Base-by-base conservation (phyloP, 2,113 vertebrate genomes). In the Caloenas nicobarica region DNA sequence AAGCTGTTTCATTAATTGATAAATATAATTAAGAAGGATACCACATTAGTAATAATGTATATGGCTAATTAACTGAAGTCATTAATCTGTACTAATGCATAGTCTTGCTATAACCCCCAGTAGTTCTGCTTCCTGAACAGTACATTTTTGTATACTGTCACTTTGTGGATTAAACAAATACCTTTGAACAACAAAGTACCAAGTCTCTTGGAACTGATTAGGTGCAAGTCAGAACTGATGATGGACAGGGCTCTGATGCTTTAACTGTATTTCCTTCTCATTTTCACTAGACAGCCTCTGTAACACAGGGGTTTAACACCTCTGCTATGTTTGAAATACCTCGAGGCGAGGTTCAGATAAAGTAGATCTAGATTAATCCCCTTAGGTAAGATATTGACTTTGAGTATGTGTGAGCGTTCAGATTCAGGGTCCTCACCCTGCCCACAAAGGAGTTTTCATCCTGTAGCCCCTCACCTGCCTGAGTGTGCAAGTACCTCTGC, bases 1-100 rank as follows among this genome's bases (percentile, higher is more conserved):
- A 94, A 95, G 28, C 88, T 92, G 86, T 89, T 95, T 93, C 90
- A 89, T 96, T 97, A 96, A 97, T 97, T 98, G 96, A 97, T 97
- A 97, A 98, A 97, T 93, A 94, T 94, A 97, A 97, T 97, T 93
- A 96, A 94, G 85, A 93, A 88, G 96, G 88, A 70, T 88, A 89
- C n/a, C 61, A 79, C 91, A 97, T 98, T 96, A 97, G 82, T 96
- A 93, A 96, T 95, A 91, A 93, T 97, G 98, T 97, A 95, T 88
- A 97, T 93, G 96, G 96, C 53, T 96, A 96, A 97, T 98, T 98
- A 98, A 93, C 85, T 88, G 53, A 53, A 53, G 68, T 86, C 54
- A 87, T 71, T 95, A 91, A 80, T 96, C 95, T 74, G 73, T 68
- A 74, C 69, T 93, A 91, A 95, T 66, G 66, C 8, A 12, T 11